Base-by-base conservation (phyloP, 2,113 vertebrate genomes). In the Amphiprion ocellaris region DNA sequence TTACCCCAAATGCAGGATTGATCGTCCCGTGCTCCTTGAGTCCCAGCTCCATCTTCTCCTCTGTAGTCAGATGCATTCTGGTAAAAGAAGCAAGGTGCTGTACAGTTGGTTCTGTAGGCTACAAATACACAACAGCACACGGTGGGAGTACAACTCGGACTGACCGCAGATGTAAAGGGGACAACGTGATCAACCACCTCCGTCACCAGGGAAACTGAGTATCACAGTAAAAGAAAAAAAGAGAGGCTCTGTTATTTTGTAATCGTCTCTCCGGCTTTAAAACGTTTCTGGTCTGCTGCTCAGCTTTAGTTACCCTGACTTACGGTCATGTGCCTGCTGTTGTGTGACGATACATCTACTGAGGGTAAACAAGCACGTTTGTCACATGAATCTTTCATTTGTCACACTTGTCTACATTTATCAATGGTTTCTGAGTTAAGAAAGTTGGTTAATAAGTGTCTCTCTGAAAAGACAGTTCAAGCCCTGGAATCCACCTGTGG, bases 321-420 rank as follows among this genome's bases (percentile, higher is more conserved):
- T 54, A 5, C 5, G 50, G 89, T 94, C 93, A 93, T 93, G 92
- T 91, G 90, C 73, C 82, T 84, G 59, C 30, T 62, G 73, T 62
- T 79, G 85, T 87, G 85, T 87, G 87, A 88, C 67, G 67, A 64
- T 47, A 47, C 23, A 72, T 49, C 83, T 62, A 49, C 44, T 56
- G 76, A 82, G 77, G 49, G 60, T n/a, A 62, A 56, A 46, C 24
- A 30, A 82, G 47, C 66, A 68, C 24, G n/a, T 84, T 74, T 87
- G 72, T 88, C 84, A 85, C 89, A 82, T 82, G 78, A 41, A 75
- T 61, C 54, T 78, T 58, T 80, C 10, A 72, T 71, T 79, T 69
- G 33, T 62, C 74, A 67, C 23, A 66, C 67, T 39, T 5, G 46
- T 26, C 28, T 24, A 3, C 49, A 64, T 47, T 21, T 19, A 24